Evolutionary conservation across 2,888 invertebrate species (phyloP), one percentile per base, ranked within the genome.

Genomic region (Crematogaster levior): DNA sequence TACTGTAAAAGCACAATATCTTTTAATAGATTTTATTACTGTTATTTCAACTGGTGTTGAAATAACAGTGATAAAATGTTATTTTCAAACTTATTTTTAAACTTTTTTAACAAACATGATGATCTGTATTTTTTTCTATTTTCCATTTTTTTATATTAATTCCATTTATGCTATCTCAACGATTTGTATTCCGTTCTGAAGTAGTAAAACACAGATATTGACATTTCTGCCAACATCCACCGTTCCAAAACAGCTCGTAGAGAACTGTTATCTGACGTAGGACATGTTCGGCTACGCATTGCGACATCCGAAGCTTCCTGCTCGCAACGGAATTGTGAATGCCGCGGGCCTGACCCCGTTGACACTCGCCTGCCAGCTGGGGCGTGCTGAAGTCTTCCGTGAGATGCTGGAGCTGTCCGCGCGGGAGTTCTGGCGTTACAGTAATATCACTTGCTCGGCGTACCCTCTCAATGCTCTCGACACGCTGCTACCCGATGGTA

Each of bases 261-360:
- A 53, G 70, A 58, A 58, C 18, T 48, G 27, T 82, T 81, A 63
- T 88, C 82, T 91, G 93, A 88, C 85, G 86, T 93, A 99, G 99
- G 98, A 98, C 92, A 99, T 99, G 99, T 99, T 99, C 93, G 98
- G 99, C 40, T 99, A 99, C 95, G 99, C 99, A 0, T 96, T 99
- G 56, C 96, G 99, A 18, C 99, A 99, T 95, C 99, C 99, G 15
- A 98, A 97, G 93, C 96, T 97, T 15, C 98, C 98, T 24, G 99
- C 99, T 6, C 97, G 98, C 92, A 98, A 98, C 92, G 98, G 98
- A 15, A 97, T 99, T 61, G 96, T 96, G 89, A 99, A 99, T 95
- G 95, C 96, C 84, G 97, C 97, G 3, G 99, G 99, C 0, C 96
- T 99, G 90, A 99, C 99, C 0, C 99, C 99, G 0, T 95, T 99